Evolutionary conservation across 2,113 vertebrate genomes (phyloP), one percentile per base, ranked within the genome.

Genomic region (Globicephala melas): DNA sequence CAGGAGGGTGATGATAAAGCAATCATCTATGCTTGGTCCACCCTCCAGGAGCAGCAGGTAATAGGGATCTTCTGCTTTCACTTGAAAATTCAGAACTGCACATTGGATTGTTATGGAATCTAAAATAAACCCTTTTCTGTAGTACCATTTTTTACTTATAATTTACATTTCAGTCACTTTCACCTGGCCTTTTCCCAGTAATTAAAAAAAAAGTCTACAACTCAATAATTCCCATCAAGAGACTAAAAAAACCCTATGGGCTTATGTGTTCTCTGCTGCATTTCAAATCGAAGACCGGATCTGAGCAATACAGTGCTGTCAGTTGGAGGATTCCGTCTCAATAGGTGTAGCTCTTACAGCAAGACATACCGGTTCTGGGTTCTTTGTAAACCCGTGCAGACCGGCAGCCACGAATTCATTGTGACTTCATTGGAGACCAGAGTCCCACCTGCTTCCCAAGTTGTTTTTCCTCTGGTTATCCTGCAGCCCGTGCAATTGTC

Each of bases 161-260:
- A 89, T 89, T 96, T 87, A 74, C 21, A 53, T 91, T 87, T 94
- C 62, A 92, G 8, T 95, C 65, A 65, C 58, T 31, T 96, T 83
- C 79, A 36, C 63, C 44, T 86, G 94, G 77, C 44, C 44, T 47
- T 81, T 93, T 36, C 33, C 80, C 38, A 91, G 65, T 41, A 74
- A 36, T 33, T 21, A 74, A 33, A 60, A 83, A 18, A 44, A 83
- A 58, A 15, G 12, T 26, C 89, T 58, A 31, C 9, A 31, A 58
- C 20, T 89, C 0, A 1, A 6, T 31, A 62, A 63, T 63, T 79
- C 50, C 47, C 62, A 71, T 44, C 17, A 73, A 76, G 63, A 73
- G 7, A 28, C 58, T 73, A 26, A 67, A 58, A 50, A 77, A 71
- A 60, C 4, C 1, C 50, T 58, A 2, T 4, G 38, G 20, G 71